Evolutionary conservation across 2,888 invertebrate genomes (phyloP), one percentile per base, ranked within the genome.

Genomic region (Athetis lepigone): DNA sequence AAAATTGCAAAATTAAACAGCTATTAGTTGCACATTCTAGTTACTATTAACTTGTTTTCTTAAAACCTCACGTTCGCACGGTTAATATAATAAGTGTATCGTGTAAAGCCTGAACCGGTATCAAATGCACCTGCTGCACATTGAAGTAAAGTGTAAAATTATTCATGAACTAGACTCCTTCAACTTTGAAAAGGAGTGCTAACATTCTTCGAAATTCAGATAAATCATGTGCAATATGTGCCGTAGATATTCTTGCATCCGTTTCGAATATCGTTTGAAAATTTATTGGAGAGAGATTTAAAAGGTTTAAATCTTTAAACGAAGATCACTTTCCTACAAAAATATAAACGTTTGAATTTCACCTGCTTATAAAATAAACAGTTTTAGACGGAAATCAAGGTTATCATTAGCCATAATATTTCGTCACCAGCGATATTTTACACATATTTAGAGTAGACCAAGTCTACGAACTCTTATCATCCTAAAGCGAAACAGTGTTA

Each of bases 111-210:
- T 23, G 23, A 46, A 46, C 59, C 60, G 54, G 69, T 61, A 56
- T 40, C 23, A 52, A 56, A 42, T 57, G 70, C 75, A 71, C 75
- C 71, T 75, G 71, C 40, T 33, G 39, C 55, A 52, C 47, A 33
- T 75, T 70, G 52, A 52, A 52, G 33, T 40, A 37, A 16, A 70
- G 25, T 57, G 40, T 43, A 68, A 70, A 67, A 55, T 51, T 68
- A 70, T 68, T 71, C 70, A 68, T 69, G 62, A 71, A 40, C 49
- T 54, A 49, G 23, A 33, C 52, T 56, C 43, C 37, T 43, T 51
- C 33, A 21, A 67, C 37, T 66, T 52, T 52, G 40, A n/a, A 37
- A 21, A 40, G 21, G 33, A 43, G 40, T 39, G 19, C 52, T 46
- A n/a, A 37, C 23, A 66, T 67, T 52, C 39, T 54, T 66, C 59